Evolutionary conservation across 2,113 vertebrate genomes (phyloP), one percentile per base, ranked within the genome.

Genomic region (Lepus europaeus): DNA sequence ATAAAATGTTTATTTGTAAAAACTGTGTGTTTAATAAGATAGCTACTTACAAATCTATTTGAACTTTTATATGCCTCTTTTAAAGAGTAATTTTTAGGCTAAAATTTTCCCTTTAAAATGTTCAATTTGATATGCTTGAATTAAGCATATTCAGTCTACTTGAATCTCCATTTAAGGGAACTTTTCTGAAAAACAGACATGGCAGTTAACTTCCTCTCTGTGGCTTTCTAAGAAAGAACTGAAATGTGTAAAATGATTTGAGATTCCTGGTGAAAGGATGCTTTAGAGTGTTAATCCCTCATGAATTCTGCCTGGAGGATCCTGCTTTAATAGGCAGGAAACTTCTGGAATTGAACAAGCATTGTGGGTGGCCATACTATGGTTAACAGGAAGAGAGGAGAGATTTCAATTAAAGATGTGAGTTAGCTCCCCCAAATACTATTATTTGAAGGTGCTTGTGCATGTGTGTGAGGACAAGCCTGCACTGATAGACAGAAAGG

Each of bases 161-260:
- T 86, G 83, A 92, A 80, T 95, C 53, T 93, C 70, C 90, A 90
- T 89, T 95, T 92, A 82, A 94, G 70, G 69, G 78, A 39, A 66
- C 2, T 33, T 94, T 92, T 85, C 29, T 92, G 66, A 56, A 73
- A 87, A 79, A 87, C 31, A 63, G 68, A 73, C 76, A 94, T 91
- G 51, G 49, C 59, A 74, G 86, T 80, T 89, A 78, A 96, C 94
- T 97, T 96, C 95, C 93, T 94, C 70, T 96, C 56, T 7, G 66
- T 91, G 89, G 79, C 89, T 97, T 95, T 92, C 87, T 77, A 93
- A 95, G 94, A 95, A 85, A 94, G 84, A 97, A 97, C 93, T 95
- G 96, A 95, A 97, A 97, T 73, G 91, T 97, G 94, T 73, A 97
- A 97, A 95, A 95, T 95, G 92, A 89, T 78, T 96, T 96, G 86